Evolutionary conservation across 2,113 vertebrate species (phyloP), one percentile per base, ranked within the genome.

Genomic region (Suncus etruscus): DNA sequence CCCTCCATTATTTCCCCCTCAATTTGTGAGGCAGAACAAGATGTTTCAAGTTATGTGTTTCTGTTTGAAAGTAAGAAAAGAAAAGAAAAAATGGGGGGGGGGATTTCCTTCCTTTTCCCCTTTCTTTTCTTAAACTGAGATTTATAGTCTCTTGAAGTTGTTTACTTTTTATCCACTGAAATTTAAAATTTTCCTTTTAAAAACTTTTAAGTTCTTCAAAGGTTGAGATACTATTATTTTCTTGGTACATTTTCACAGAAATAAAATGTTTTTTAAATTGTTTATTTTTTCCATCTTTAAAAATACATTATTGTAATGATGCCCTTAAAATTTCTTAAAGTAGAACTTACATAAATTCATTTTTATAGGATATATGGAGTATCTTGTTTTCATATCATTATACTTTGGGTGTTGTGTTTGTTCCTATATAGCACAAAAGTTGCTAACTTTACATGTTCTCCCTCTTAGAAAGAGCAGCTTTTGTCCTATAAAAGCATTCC

Each of bases 391-490:
- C 58, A 7, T 39, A 77, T 29, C 32, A 54, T 87, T 87, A 61
- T 69, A 31, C 76, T 69, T 83, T 85, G 88, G 72, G 83, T 94
- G 65, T 83, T 92, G 25, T 25, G 68, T 83, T 79, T 39, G 14
- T 77, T 75, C 66, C 88, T 80, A 51, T 77, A 80, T 89, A 91
- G 83, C 79, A 89, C 15, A 78, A 90, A 32, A 20, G 47, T 72
- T 87, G 94, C 29, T 92, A 87, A 90, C 47, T 77, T 85, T 61
- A 48, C 32, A 63, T 61, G 63, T 2, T 74, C 31, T 31, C 77
- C 73, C 88, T 92, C 69, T 94, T 83, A 51, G 48, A 47, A 95
- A 65, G 72, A 92, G 39, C 85, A 96, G 83, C 79, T 96, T 66
- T 32, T 92, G 84, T 81, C 84, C 76, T 90, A 20, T 68, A 74